phyloP scores from a whole-genome alignment of 2,113 vertebrate species.

The Oreochromis niloticus region DNA sequence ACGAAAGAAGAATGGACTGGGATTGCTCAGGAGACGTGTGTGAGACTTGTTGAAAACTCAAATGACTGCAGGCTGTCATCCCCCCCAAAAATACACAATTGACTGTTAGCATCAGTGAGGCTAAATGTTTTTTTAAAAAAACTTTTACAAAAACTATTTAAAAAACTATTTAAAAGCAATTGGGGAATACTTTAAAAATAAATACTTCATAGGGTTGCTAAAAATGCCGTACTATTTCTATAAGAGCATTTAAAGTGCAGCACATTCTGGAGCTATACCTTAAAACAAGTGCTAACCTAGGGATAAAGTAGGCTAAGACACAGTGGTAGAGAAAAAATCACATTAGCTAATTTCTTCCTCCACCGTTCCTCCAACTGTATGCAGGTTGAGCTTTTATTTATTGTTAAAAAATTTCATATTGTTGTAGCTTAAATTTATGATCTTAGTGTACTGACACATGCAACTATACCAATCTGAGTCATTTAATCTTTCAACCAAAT shows the following conservation, averaged over 20 bases:
- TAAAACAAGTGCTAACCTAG: not conserved
- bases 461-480: not conserved
- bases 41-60: not conserved
- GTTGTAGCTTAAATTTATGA: not conserved
- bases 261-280: not conserved
- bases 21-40: not conserved
- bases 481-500: not conserved
- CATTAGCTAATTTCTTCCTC: not conserved
- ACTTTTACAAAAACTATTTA: not conserved
- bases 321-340: not conserved
- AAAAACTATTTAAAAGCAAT: not conserved
- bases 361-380: not conserved
- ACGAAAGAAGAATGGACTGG: accelerated
- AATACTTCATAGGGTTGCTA: not conserved
- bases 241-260: not conserved
- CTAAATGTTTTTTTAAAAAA: not conserved
- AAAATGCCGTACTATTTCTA: not conserved
- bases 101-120: not conserved
- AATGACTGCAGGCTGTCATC: not conserved
- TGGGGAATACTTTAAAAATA: accelerated
- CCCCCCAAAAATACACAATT: not conserved
- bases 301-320: not conserved
- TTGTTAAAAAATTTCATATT: not conserved
- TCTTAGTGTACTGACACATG: not conserved
- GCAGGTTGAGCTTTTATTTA: not conserved